These are phyloP conservation scores for Sinopyrophorus schimmeli DNA, from an alignment of 2,888 invertebrate genomes.

Conservation along the genomic window DNA sequence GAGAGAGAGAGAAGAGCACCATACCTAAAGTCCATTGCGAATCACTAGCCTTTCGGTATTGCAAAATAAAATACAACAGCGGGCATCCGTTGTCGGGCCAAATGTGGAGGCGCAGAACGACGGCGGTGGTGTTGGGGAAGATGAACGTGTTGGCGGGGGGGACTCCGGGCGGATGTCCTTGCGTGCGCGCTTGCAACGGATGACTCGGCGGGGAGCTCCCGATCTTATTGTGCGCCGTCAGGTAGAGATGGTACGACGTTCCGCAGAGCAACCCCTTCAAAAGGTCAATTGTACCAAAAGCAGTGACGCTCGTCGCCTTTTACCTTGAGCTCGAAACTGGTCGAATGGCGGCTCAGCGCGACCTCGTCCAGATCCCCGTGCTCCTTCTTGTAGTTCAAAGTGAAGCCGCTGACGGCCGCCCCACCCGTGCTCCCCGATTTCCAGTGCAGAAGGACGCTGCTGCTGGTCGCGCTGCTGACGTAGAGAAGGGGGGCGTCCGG, in stretches of 20 bases:
- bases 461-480: constrained; percentile 75
- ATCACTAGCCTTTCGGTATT: constrained; percentile 66
- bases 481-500: constrained; percentile 74
- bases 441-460: constrained; percentile 75
- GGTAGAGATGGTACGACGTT: constrained; percentile 71
- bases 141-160: constrained; percentile 66
- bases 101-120: constrained; percentile 66
- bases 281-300: constrained; percentile 1
- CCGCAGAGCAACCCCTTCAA: constrained; percentile 67
- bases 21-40: constrained; percentile 70
- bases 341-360: constrained; percentile 66
- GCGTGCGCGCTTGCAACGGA: constrained; percentile 69
- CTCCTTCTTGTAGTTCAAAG: constrained; percentile 66
- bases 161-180: constrained; percentile 72
- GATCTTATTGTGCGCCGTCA: constrained; percentile 72
- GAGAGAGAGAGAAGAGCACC: no score
- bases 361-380: constrained; percentile 69
- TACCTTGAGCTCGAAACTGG: constrained; percentile 69
- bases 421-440: constrained; percentile 72
- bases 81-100: constrained; percentile 79
- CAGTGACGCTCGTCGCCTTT: background rate
- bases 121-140: constrained; percentile 71
- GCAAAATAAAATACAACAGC: constrained; percentile 69
- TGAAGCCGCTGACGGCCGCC: constrained; percentile 69
- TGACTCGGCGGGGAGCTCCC: constrained; percentile 72